These are phyloP conservation scores for Rhogogaster chlorosoma DNA, from an alignment of 2,888 invertebrate genomes.

Conservation along the genomic window DNA sequence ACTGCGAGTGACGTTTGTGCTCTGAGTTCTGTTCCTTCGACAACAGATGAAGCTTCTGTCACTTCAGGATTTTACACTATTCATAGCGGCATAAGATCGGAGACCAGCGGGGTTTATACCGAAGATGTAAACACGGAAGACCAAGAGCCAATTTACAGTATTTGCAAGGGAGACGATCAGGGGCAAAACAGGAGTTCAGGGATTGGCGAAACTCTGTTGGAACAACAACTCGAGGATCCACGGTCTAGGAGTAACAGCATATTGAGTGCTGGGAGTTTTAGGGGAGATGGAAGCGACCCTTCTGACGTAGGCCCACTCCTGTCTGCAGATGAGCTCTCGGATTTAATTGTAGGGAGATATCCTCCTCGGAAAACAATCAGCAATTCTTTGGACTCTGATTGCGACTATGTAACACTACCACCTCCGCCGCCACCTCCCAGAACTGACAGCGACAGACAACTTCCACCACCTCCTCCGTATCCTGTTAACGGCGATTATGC, in stretches of 20 bases:
- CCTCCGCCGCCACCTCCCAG: constrained; percentile 86
- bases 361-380: constrained; percentile 89
- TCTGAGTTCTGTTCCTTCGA: constrained; percentile 73
- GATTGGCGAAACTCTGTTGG: constrained; percentile 41
- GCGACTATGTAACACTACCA: constrained; percentile 90
- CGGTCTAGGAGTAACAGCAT: constrained; percentile 85
- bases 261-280: constrained; percentile 90
- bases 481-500: constrained; percentile 70
- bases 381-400: constrained; percentile 92
- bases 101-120: constrained; percentile 75
- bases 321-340: constrained; percentile 91
- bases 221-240: constrained; percentile 59
- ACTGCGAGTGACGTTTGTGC: constrained; percentile 72
- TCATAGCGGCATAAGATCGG: constrained; percentile 73
- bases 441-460: constrained; percentile 82
- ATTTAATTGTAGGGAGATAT: constrained; percentile 90
- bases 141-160: constrained; percentile 74
- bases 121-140: constrained; percentile 69
- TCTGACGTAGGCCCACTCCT: constrained; percentile 88
- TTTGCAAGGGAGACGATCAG: constrained; percentile 73
- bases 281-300: constrained; percentile 94
- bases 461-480: constrained; percentile 79
- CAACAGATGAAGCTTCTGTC: constrained; percentile 75
- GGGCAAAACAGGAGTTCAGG: constrained; percentile 56
- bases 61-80: constrained; percentile 76